Evolutionary conservation across 1,140 invertebrate genomes (phyloP), one percentile per base, ranked within the genome.

Genomic region (Lordiphosa collinella): DNA sequence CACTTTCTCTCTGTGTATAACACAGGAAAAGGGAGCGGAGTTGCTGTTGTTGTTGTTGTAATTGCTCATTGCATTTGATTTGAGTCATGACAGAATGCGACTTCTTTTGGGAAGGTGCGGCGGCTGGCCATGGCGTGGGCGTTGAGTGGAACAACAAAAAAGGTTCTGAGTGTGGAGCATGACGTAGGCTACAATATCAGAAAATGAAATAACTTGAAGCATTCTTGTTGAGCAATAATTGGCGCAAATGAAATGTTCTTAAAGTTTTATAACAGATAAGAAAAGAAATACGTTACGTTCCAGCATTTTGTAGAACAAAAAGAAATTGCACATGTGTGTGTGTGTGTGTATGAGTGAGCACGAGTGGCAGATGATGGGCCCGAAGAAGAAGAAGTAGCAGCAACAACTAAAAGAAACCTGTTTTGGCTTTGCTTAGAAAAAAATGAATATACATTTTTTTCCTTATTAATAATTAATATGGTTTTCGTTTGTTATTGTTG

Each of bases 351-450:
- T 69, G 53, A 53, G 31, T 59, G 43, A 64, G 51, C 29, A 29
- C 37, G 35, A 22, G 60, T 12, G 9, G 29, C 54, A 54, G 74
- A 52, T 65, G 56, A 31, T 59, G 50, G 44, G 16, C 18, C 44
- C 55, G 63, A 51, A 62, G 34, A 22, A 62, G 35, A 7, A 58
- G 46, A 46, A 41, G 49, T 43, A 65, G 55, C 18, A 9, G 37
- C 38, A 48, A 55, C 16, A 38, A 55, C 59, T 35, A 63, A 37
- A 56, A 38, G 44, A 80, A 80, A 80, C 75, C 75, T 74, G 75
- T 80, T 80, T 79, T 67, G 56, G 66, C 66, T 71, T 76, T 82
- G 76, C 76, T 82, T 68, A 76, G 67, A 51, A 22, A 37, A 32
- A 41, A 54, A 2, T 53, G 22, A 25, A 25, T 25, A 25, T 25